Base-by-base conservation (phyloP, 2,797 vertebrate genomes). In the Adrianichthys oophorus region DNA sequence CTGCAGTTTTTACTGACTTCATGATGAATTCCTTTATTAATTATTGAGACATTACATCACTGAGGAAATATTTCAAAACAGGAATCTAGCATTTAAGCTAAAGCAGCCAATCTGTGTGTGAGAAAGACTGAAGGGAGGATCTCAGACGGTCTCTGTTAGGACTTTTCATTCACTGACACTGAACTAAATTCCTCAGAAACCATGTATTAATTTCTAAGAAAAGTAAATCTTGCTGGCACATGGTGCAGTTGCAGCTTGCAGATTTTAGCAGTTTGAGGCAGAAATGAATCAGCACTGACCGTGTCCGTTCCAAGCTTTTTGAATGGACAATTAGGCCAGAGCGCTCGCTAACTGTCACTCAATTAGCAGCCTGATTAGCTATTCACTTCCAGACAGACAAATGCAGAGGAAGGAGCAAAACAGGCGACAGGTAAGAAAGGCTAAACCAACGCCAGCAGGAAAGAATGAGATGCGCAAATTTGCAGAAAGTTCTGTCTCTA, bases 291-390 rank as follows among this genome's bases (percentile, higher is more conserved):
- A 90, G 91, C 88, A 89, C 81, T 68, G 89, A 87, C 80, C 78
- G 72, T 52, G 74, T 62, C 76, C 4, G 68, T 88, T 90, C 87
- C 89, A 91, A 89, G 85, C 83, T 87, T 88, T 91, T 89, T 90
- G 90, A 92, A 90, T 92, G 89, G 89, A 90, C 90, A 91, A 92
- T 93, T 92, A 93, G 83, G 85, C 85, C 87, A 87, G 90, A 82
- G 85, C 86, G 72, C 82, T 70, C 76, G 70, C 79, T 84, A 78
- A 86, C 90, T 89, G 91, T 89, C 91, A 90, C 84, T 91, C 88
- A 91, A 92, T 93, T 93, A 92, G 84, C 59, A 12, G 74, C 69
- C 82, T 88, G 87, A 92, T 92, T 92, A 92, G 90, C 85, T 83
- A 89, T 87, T 90, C 85, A 88, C 88, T 89, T 91, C 74, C 72